Conservation (phyloP, 2,113 vertebrate genomes). For the Etheostoma spectabile region DNA sequence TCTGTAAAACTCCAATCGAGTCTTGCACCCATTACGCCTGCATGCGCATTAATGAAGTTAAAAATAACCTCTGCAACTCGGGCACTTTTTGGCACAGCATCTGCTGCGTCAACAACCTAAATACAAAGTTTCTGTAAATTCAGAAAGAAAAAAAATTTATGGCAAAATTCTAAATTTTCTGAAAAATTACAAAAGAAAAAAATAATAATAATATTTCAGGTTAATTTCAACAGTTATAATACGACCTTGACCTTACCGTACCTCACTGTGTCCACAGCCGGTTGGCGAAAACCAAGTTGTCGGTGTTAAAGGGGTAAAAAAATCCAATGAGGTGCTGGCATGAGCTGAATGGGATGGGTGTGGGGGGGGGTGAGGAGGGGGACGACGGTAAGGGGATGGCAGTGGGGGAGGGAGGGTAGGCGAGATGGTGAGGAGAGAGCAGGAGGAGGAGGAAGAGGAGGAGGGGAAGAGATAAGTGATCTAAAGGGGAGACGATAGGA, state of each 20-base stretch:
- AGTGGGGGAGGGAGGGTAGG: constrained; percentile 35
- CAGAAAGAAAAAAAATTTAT: background rate
- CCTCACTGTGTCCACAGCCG: constrained; percentile 81
- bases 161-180: background rate
- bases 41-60: constrained; percentile 72
- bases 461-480: constrained; percentile 94
- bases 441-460: constrained; percentile 83
- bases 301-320: constrained; percentile 91
- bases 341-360: constrained; percentile 70
- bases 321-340: constrained; percentile 78
- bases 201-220: background rate
- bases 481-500: constrained; percentile 93
- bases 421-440: constrained; percentile 72
- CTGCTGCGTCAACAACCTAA: background rate
- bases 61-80: constrained; percentile 57
- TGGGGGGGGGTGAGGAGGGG: constrained; percentile 62
- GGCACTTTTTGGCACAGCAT: constrained; percentile 33
- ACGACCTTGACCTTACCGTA: constrained; percentile 82
- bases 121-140: constrained; percentile 14
- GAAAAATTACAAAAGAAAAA: background rate
- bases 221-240: constrained; percentile 30
- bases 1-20: constrained; percentile 60
- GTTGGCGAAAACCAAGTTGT: constrained; percentile 79
- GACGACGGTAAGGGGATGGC: constrained; percentile 49
- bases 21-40: constrained; percentile 44